Conservation (phyloP, 2,888 invertebrate species). For the Augiades crinisus region DNA sequence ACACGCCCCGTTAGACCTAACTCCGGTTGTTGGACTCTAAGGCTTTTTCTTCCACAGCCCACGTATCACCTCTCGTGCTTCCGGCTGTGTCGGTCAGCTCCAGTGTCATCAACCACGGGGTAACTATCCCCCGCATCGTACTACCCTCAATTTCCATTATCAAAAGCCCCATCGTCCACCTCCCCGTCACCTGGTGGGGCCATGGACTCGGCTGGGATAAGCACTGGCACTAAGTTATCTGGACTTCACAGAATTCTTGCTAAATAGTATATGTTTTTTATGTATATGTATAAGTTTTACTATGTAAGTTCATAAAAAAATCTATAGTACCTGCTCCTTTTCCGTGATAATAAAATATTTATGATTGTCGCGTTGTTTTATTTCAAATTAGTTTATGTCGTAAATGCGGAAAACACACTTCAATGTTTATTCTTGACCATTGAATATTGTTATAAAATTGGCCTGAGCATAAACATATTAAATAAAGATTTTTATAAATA, state of each 20-base stretch:
- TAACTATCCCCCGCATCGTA: constrained; percentile 43
- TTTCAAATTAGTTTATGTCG: background rate
- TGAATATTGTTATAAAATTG: no score
- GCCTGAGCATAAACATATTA: no score
- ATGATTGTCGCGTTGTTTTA: constrained; percentile 29
- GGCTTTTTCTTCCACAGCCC: constrained; percentile 32
- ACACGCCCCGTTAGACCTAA: constrained; percentile 15
- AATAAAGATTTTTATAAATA: no score
- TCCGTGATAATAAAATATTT: constrained; percentile 33
- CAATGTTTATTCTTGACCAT: no score
- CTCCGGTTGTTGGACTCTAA: constrained; percentile 30
- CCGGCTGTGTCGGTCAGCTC: constrained; percentile 44
- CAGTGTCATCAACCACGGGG: constrained; percentile 56
- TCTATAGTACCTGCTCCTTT: constrained; percentile 3
- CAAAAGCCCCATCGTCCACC: constrained; percentile 37
- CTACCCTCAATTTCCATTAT: constrained; percentile 42
- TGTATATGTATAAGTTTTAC: no score
- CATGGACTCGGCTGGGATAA: constrained; percentile 38
- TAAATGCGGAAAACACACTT: background rate
- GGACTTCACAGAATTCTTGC: background rate
- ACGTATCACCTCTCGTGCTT: background rate
- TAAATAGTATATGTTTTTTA: no score
- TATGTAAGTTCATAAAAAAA: no score
- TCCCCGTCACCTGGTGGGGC: constrained; percentile 29
- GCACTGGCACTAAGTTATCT: constrained; percentile 30